Evolutionary conservation across 2,888 invertebrate species (phyloP).

Genomic region (Exocentrus adspersus): DNA sequence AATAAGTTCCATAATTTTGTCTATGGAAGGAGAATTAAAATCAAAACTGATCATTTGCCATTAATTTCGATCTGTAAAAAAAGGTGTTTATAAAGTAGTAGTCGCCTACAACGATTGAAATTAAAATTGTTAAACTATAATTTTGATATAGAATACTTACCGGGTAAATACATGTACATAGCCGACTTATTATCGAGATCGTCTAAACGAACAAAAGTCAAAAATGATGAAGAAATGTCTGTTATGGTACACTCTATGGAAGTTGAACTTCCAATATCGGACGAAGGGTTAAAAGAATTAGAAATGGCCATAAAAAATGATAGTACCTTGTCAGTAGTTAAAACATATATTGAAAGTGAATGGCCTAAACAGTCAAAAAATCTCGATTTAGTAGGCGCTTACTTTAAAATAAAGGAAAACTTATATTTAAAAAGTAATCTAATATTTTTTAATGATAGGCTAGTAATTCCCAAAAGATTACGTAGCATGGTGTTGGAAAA

Average conservation of each 20-base stretch:
- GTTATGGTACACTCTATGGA: constrained; percentile 17
- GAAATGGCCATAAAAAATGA: not conserved
- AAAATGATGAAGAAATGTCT: constrained; percentile 1
- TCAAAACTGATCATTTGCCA: constrained; percentile 53
- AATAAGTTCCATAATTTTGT: constrained; percentile 54
- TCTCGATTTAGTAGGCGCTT: too few species aligned
- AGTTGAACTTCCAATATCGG: constrained; percentile 17
- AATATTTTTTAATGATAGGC: constrained; percentile 18
- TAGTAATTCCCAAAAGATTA: constrained; percentile 29
- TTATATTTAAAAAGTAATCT: constrained; percentile 13
- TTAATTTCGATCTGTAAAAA: constrained; percentile 42
- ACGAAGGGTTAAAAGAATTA: not conserved
- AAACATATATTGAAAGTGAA: not conserved
- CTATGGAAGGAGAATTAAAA: constrained; percentile 46
- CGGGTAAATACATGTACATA: constrained; percentile 41
- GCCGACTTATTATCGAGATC: constrained; percentile 33
- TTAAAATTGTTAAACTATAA: constrained; percentile 43
- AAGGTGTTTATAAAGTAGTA: constrained; percentile 19
- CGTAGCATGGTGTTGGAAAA: constrained; percentile 38
- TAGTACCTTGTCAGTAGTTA: not conserved
- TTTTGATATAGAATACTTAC: constrained; percentile 41
- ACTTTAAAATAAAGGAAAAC: too few species aligned
- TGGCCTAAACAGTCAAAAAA: not conserved
- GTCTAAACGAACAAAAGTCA: not conserved
- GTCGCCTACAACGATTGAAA: constrained; percentile 38